phyloP scores from a whole-genome alignment of 2,797 vertebrate genomes.

The Kryptolebias ocellatus region DNA sequence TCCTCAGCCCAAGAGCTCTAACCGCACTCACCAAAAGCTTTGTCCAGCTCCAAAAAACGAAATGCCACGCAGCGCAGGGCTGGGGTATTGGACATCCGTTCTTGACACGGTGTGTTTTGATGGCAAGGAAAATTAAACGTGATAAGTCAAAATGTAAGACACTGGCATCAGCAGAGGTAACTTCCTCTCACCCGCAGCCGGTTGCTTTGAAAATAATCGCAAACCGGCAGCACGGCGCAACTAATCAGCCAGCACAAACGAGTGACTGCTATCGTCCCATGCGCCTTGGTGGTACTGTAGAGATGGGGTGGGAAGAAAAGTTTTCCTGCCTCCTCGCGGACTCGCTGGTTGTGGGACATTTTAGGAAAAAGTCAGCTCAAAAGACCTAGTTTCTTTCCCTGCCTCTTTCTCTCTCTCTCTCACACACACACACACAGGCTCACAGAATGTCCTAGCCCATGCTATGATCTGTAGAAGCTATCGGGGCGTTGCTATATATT shows the following conservation, averaged over 20 bases:
- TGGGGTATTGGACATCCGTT: constrained; percentile 5
- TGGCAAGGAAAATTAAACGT: constrained; percentile 37
- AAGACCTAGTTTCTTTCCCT: constrained; percentile 8
- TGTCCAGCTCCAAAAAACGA: constrained; percentile 66
- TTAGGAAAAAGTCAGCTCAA: constrained; percentile 13
- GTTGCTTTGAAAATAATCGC: no score
- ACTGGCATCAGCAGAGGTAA: constrained; percentile 31
- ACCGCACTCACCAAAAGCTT: constrained; percentile 70
- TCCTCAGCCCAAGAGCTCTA: constrained; percentile 74
- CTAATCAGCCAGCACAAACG: constrained; percentile 52
- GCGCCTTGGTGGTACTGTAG: constrained; percentile 63
- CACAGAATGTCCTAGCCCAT: constrained; percentile 39
- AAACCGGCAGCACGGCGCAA: no score
- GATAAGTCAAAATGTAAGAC: not conserved
- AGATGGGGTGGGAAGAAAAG: constrained; percentile 30
- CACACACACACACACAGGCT: constrained; percentile 25
- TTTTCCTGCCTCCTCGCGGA: constrained; percentile 36
- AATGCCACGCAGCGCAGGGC: constrained; percentile 41
- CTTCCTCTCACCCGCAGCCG: constrained; percentile 16
- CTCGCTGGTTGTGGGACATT: constrained; percentile 28
- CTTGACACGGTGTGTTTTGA: constrained; percentile 12
- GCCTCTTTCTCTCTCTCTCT: not conserved
- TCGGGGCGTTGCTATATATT: constrained; percentile 69
- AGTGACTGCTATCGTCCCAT: constrained; percentile 60
- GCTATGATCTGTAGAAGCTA: constrained; percentile 67